Base-by-base conservation (phyloP, 2,888 invertebrate genomes). In the Drosophila austrosaltans region DNA sequence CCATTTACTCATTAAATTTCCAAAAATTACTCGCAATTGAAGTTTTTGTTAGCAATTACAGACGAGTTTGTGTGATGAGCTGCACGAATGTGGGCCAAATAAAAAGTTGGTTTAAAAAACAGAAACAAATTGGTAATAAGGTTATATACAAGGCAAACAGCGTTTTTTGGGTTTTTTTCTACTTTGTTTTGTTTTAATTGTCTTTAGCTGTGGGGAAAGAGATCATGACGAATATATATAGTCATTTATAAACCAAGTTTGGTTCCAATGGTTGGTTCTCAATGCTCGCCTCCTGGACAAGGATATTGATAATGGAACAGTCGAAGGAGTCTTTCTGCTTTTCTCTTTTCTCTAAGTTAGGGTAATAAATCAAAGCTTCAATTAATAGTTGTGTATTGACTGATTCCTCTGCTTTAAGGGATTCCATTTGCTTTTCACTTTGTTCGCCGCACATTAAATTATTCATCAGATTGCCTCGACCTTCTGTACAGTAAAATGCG, bases 381-480 rank as follows among this genome's bases (percentile, higher is more conserved):
- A 3, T 48, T 25, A 30, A 66, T n/a, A 22, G 32, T 42, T 56
- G 22, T n/a, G 12, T 36, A 32, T 60, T 39, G 3, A 8, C 10
- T 39, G 3, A 22, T 48, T 22, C 0, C 7, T 10, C 22, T 3
- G 20, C 10, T 48, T 25, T 25, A 25, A 25, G 4, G 22, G 22
- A 25, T 48, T 48, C 48, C 48, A 48, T 25, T 48, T 25, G 25
- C 12, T 48, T 22, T 48, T 48, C 48, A 48, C 25, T 48, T 40
- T n/a, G 12, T 40, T 40, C n/a, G 4, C 48, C 57, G 8, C 36
- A 39, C 39, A 20, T 59, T 72, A 54, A 72, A 72, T 72, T 74
- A 72, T 72, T 74, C 4, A 63, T 58, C 62, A 60, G 44, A 40
- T 53, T 65, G 32, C 42, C 59, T 58, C 30, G 48, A 32, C 25